Evolutionary conservation across 2,113 vertebrate genomes (phyloP), one percentile per base, ranked within the genome.

Genomic region (Vireo altiloquus): DNA sequence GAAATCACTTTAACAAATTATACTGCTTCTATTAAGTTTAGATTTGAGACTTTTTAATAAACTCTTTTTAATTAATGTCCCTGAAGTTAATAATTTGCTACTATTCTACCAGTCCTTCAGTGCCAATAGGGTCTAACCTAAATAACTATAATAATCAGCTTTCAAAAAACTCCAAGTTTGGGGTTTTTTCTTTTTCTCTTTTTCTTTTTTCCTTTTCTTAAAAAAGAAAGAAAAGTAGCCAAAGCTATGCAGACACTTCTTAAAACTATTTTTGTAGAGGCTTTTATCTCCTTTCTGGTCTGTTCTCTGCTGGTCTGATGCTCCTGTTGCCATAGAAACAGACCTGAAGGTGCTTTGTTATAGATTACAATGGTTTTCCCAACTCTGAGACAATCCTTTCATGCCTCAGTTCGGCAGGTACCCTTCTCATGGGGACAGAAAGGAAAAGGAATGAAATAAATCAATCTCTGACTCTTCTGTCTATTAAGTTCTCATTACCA

Each of bases 301-400:
- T 64, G 1, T 96, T 93, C 86, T 92, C 54, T 68, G 92, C 89
- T 93, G 92, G 91, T 66, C 94, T 93, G 96, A 94, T 93, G 95
- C 89, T 97, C 91, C 76, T 89, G 95, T 97, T 97, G 86, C 94
- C 89, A 94, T 94, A 39, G 96, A 22, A 91, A 97, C 96, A 68
- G 89, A 54, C 91, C 95, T 11, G 76, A 19, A 93, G 89, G 94
- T 86, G 92, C 92, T 97, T 95, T 96, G 80, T 92, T 89, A 68
- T 14, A 27, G 89, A 89, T 87, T 25, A 95, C 89, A 94, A 92
- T 54, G 39, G 72, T 63, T 90, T 87, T 80, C 94, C 95, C 87
- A 93, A 81, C 94, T 83, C 64, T 52, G 83, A 89, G 66, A 39
- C 15, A 68, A 89, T 56, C 83, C 89, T 75, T 90, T 86, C 71